These are phyloP conservation scores for Volucella inanis DNA, from an alignment of 2,888 invertebrate genomes.

Conservation along the genomic window DNA sequence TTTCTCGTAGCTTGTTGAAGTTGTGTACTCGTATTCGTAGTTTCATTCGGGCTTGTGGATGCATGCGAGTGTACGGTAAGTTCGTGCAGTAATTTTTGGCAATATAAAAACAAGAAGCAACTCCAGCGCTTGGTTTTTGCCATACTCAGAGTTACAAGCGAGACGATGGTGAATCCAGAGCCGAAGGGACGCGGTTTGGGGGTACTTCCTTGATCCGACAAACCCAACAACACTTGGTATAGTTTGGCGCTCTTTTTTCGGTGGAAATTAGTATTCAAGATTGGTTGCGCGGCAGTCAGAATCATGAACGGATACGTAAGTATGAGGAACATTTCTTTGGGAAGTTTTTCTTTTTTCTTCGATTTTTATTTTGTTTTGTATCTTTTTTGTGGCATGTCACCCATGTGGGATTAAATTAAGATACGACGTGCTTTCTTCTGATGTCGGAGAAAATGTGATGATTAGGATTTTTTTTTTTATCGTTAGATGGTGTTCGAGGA, in stretches of 20 bases:
- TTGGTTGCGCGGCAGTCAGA: conserved; percentile 68
- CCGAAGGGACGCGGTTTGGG: background rate
- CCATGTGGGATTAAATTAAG: conserved; percentile 74
- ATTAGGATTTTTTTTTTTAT: conserved; percentile 65
- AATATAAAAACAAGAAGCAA: conserved; percentile 11
- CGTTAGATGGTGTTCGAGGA: conserved; percentile 19
- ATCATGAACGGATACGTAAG: conserved; percentile 30
- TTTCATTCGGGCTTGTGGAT: conserved; percentile 9
- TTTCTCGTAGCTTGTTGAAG: conserved; percentile 10
- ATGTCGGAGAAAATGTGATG: conserved; percentile 69
- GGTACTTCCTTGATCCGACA: conserved; percentile 50
- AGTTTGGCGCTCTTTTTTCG: conserved; percentile 61
- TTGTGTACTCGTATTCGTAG: background rate
- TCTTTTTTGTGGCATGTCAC: conserved; percentile 68
- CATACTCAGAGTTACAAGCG: conserved; percentile 12
- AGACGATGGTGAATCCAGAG: too few species aligned
- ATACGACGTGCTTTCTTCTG: conserved; percentile 69
- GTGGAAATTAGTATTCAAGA: conserved; percentile 71
- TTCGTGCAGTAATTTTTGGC: conserved; percentile 66
- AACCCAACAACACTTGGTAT: conserved; percentile 60
- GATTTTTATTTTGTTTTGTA: conserved; percentile 31
- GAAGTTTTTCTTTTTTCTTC: conserved; percentile 13
- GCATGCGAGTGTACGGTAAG: conserved; percentile 26
- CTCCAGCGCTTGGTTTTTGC: conserved; percentile 50
- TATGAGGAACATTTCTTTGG: conserved; percentile 57